Evolutionary conservation across 2,113 vertebrate species (phyloP).

Genomic region (Lophochroa leadbeateri): DNA sequence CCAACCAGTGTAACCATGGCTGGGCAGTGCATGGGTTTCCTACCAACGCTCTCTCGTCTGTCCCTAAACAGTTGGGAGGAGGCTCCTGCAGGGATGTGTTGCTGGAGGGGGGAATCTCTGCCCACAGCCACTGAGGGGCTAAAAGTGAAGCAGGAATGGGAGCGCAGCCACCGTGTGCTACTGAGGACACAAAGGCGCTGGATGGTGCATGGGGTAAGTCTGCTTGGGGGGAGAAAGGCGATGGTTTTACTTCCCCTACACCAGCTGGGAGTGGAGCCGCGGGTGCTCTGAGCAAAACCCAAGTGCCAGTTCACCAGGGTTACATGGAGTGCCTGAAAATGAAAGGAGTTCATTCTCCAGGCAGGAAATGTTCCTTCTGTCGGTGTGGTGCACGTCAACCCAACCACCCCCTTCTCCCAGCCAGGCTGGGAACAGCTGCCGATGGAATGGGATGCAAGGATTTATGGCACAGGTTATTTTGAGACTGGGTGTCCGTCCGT

Average conservation of each 20-base stretch:
- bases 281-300: neutral
- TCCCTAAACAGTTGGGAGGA: too few species aligned
- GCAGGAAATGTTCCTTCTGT: rapidly evolving
- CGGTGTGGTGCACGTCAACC: neutral
- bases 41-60: neutral
- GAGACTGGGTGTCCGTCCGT: rapidly evolving
- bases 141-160: neutral
- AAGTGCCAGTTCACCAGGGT: neutral
- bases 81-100: neutral
- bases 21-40: neutral
- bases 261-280: neutral
- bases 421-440: neutral
- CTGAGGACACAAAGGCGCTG: rapidly evolving
- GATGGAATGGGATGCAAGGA: rapidly evolving
- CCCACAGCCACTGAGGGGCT: neutral
- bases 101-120: neutral
- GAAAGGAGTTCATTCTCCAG: neutral
- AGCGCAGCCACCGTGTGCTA: neutral
- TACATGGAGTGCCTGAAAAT: rapidly evolving
- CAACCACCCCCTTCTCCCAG: neutral
- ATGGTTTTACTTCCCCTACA: neutral
- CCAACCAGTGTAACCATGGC: neutral
- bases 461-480: neutral
- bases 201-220: neutral
- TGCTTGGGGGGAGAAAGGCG: neutral